A percentile compares a stretch with the other conserved stretches of the same genome.
Evolutionary conservation across 2,797 vertebrate genomes (phyloP).

Genomic region (Triplophysa yarkandensis): DNA sequence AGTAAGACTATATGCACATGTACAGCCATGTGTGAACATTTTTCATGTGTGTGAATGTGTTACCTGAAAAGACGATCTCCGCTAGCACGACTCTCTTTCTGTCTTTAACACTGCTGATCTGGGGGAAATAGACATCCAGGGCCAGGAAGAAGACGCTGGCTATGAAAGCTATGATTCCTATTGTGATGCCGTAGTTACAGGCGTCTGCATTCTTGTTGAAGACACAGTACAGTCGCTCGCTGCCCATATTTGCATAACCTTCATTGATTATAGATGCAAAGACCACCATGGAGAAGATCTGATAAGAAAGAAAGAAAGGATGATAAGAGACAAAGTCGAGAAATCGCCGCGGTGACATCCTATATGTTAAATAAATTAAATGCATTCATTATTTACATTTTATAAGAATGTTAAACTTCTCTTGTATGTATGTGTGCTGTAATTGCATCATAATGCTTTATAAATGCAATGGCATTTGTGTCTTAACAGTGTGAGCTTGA

Average conservation of each 20-base stretch:
- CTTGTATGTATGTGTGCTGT: not conserved
- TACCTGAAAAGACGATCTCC: slow-evolving; percentile 92
- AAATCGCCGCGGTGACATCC: not conserved
- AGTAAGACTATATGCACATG: too few relatives aligned
- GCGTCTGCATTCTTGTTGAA: slow-evolving; percentile 89
- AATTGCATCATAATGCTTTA: slow-evolving; percentile 13
- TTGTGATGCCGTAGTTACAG: slow-evolving; percentile 88
- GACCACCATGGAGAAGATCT: slow-evolving; percentile 92
- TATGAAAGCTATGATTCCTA: slow-evolving; percentile 90
- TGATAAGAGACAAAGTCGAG: not conserved
- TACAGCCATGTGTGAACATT: not conserved
- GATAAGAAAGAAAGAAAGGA: slow-evolving; percentile 25
- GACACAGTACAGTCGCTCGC: slow-evolving; percentile 84
- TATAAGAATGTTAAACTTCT: not conserved
- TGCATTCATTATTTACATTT: not conserved
- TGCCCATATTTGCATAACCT: slow-evolving; percentile 89
- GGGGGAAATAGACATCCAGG: slow-evolving; percentile 89
- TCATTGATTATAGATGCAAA: slow-evolving; percentile 95
- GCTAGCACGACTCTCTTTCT: slow-evolving; percentile 85
- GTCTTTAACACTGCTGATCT: slow-evolving; percentile 93
- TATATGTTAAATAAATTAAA: not conserved
- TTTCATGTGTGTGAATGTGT: not conserved
- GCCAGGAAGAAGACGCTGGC: slow-evolving; percentile 86
- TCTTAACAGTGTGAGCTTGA: not conserved
- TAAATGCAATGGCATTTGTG: not conserved